Conservation (phyloP, 2,113 vertebrate species). For the Catharus fuscescens region DNA sequence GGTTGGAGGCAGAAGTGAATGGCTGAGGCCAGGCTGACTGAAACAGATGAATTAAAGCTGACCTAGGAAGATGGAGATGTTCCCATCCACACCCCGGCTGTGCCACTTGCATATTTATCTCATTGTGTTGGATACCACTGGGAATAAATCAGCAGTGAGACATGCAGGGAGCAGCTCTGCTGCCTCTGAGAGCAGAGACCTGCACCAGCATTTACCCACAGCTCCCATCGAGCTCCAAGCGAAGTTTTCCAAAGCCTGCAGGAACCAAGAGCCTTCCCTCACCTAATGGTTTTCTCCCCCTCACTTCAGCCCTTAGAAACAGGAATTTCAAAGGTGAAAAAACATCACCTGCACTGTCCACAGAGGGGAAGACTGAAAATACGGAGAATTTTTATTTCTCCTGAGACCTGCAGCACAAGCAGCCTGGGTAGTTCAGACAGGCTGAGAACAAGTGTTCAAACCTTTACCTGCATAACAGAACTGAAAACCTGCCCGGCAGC, state of each 20-base stretch:
- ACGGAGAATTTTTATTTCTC: constrained; percentile 37
- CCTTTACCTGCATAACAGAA: neutral
- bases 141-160: constrained; percentile 39
- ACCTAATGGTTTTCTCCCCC: neutral
- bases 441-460: neutral
- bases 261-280: neutral
- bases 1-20: neutral
- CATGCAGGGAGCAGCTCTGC: neutral
- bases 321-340: constrained; percentile 31
- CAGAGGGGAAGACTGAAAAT: neutral
- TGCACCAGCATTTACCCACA: neutral
- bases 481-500: neutral
- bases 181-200: neutral
- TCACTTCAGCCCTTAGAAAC: neutral
- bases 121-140: neutral
- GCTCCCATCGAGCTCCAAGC: neutral
- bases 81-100: neutral
- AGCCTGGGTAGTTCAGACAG: neutral
- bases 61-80: constrained; percentile 43
- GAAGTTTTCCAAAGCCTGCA: constrained; percentile 4
- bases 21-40: neutral
- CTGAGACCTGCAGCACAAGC: neutral
- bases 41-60: constrained; percentile 28
- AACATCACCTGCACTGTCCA: neutral
- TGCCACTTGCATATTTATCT: constrained; percentile 43